These are phyloP conservation scores for Galeruca laticollis DNA, from an alignment of 2,888 invertebrate genomes.

Conservation along the genomic window DNA sequence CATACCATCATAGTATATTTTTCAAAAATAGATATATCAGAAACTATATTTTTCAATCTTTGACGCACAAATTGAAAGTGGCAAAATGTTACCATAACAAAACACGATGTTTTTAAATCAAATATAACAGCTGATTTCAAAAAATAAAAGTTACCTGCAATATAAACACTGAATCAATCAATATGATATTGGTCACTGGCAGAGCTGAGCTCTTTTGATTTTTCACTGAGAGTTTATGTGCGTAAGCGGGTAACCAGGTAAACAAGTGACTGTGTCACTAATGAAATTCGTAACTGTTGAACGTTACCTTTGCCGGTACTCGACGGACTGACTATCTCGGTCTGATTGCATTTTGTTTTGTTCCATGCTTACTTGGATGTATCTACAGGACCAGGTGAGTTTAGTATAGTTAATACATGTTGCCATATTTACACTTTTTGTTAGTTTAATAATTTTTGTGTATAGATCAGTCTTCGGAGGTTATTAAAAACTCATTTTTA, in stretches of 20 bases:
- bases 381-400: conserved; percentile 61
- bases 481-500: not conserved
- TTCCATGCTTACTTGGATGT: conserved; percentile 62
- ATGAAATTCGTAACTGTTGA: conserved; percentile 27
- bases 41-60: too few relatives aligned
- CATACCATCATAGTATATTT: too few relatives aligned
- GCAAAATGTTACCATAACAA: too few relatives aligned
- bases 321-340: conserved; percentile 61
- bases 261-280: conserved; percentile 42
- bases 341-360: conserved; percentile 65
- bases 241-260: conserved; percentile 42
- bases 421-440: conserved; percentile 52
- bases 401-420: conserved; percentile 45
- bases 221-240: conserved; percentile 36
- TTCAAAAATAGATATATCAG: too few relatives aligned
- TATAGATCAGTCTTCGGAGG: not conserved
- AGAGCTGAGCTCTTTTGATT: conserved; percentile 14
- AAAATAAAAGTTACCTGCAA: conserved; percentile 33
- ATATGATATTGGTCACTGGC: not conserved
- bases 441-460: conserved; percentile 14
- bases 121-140: conserved; percentile 13
- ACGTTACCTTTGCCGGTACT: conserved; percentile 46
- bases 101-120: too few relatives aligned
- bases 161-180: conserved; percentile 13
- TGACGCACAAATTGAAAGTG: too few relatives aligned